Percentiles rank a stretch among this genome's conserved stretches.
Conservation (phyloP, 2,113 vertebrate species). For the Hystrix cristata region DNA sequence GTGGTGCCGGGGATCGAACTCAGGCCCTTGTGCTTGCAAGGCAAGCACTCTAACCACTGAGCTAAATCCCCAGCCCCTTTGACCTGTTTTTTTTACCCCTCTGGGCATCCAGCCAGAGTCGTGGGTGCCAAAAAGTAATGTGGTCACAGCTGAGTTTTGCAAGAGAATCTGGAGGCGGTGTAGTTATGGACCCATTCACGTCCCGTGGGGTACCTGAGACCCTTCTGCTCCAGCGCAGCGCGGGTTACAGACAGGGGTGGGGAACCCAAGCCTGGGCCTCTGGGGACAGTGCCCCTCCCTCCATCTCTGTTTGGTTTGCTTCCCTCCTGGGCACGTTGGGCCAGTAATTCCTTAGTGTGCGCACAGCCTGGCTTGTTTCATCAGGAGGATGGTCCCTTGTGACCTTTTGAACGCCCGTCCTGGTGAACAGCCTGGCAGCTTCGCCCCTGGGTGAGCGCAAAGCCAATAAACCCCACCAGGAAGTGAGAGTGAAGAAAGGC, state of each 20-base stretch:
- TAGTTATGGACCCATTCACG: background rate
- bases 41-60: too few relatives aligned
- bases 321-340: background rate
- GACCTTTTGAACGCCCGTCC: background rate
- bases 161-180: background rate
- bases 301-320: background rate
- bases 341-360: background rate
- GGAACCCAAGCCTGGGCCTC: background rate
- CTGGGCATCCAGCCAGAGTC: background rate
- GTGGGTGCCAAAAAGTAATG: background rate
- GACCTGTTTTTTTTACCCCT: background rate
- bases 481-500: too few relatives aligned
- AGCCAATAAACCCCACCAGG: background rate
- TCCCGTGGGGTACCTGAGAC: background rate
- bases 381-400: background rate
- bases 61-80: too few relatives aligned
- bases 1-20: too few relatives aligned
- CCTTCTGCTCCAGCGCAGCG: background rate
- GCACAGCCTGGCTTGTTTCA: background rate
- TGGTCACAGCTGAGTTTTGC: background rate
- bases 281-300: background rate
- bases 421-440: background rate
- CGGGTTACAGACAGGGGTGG: background rate
- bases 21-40: too few relatives aligned
- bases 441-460: background rate